Evolutionary conservation across 2,797 vertebrate genomes (phyloP).

Genomic region (Mycteria americana): DNA sequence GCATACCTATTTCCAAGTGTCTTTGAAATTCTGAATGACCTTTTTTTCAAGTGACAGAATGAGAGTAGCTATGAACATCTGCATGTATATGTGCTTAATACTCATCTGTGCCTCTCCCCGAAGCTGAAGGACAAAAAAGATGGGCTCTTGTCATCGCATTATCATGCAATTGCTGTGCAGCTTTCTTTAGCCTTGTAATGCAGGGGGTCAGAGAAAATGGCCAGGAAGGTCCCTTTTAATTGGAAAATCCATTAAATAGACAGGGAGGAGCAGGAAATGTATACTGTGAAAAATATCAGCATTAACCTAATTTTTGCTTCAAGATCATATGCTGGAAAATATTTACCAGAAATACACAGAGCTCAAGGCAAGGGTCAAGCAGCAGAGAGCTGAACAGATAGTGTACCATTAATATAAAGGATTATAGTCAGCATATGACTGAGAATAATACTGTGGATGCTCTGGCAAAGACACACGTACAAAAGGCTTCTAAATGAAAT

Average conservation of each 20-base stretch:
- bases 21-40: constrained; percentile 1
- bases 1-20: neutral
- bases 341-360: constrained; percentile 51
- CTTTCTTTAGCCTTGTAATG: constrained; percentile 39
- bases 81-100: neutral
- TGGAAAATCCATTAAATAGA: constrained; percentile 61
- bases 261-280: constrained; percentile 14
- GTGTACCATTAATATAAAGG: constrained; percentile 45
- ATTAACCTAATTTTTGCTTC: constrained; percentile 50
- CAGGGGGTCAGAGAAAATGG: constrained; percentile 27
- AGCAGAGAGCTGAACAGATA: constrained; percentile 45
- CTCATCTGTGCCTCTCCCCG: neutral
- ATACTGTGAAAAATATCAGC: constrained; percentile 35
- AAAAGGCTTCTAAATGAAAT: constrained; percentile 46
- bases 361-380: constrained; percentile 53
- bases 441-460: constrained; percentile 13
- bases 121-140: constrained; percentile 52
- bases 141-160: constrained; percentile 15
- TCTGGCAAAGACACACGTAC: neutral
- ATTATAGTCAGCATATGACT: constrained; percentile 24
- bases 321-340: constrained; percentile 34
- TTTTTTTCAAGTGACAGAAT: neutral
- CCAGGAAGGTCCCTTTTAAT: constrained; percentile 35
- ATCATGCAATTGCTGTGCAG: neutral
- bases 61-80: neutral